phyloP scores from a whole-genome alignment of 2,888 invertebrate species.

The Sialis lutaria region DNA sequence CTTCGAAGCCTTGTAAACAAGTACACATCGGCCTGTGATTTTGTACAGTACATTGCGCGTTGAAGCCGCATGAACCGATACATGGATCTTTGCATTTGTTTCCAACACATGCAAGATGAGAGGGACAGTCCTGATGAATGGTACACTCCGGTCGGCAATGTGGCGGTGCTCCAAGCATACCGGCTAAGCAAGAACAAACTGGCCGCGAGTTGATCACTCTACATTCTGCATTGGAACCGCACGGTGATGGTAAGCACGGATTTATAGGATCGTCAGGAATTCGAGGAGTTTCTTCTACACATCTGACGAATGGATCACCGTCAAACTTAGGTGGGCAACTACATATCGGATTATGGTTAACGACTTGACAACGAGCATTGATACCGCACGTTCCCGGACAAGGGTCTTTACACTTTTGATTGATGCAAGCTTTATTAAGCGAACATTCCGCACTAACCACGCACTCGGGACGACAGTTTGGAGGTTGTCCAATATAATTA shows the following conservation, averaged over 20 bases:
- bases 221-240: slow-evolving; percentile 52
- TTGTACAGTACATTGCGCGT: slow-evolving; percentile 53
- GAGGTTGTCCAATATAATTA: slow-evolving; percentile 38
- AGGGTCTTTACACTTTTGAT: slow-evolving; percentile 43
- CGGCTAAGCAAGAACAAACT: slow-evolving; percentile 54
- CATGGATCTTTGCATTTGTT: slow-evolving; percentile 63
- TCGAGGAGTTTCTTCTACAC: slow-evolving; percentile 22
- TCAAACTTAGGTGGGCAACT: slow-evolving; percentile 36
- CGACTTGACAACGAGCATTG: slow-evolving; percentile 36
- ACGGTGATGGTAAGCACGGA: slow-evolving; percentile 58
- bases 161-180: slow-evolving; percentile 64
- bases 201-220: slow-evolving; percentile 42
- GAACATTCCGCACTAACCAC: slow-evolving; percentile 39
- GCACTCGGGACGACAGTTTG: slow-evolving; percentile 40
- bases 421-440: slow-evolving; percentile 39
- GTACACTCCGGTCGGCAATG: slow-evolving; percentile 62
- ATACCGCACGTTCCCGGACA: slow-evolving; percentile 41
- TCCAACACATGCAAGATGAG: slow-evolving; percentile 50
- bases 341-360: slow-evolving; percentile 44
- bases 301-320: slow-evolving; percentile 41
- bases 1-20: slow-evolving; percentile 55
- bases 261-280: slow-evolving; percentile 25
- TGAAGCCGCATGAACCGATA: slow-evolving; percentile 56
- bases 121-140: slow-evolving; percentile 62
- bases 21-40: slow-evolving; percentile 62